A percentile compares a stretch with the other conserved stretches of the same genome.
Conservation (phyloP, 2,888 invertebrate genomes). For the Himalopsyche kuldschensis region DNA sequence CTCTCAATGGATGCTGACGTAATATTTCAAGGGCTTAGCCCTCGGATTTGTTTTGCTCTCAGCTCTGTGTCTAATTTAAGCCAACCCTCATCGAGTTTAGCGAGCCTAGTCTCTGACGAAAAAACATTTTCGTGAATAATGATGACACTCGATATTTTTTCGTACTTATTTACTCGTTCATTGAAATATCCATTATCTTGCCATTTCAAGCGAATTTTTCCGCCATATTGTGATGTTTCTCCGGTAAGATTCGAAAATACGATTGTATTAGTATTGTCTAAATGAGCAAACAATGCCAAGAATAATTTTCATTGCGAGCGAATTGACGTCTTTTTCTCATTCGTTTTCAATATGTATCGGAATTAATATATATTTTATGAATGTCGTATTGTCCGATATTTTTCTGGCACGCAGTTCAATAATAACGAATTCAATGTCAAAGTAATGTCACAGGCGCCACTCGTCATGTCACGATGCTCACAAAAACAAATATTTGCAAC, state of each 20-base stretch:
- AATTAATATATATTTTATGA: background rate
- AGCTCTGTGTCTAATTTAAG: background rate
- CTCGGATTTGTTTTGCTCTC: background rate
- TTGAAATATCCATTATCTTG: background rate
- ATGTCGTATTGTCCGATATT: background rate
- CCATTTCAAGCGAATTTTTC: background rate
- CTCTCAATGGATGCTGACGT: background rate
- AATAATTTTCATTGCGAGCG: background rate
- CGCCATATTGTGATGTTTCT: background rate
- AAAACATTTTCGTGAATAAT: background rate
- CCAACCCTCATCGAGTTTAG: background rate
- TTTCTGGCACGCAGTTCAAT: background rate
- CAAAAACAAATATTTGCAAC: background rate
- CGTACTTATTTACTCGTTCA: background rate
- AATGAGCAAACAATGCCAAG: background rate
- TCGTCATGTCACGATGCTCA: background rate
- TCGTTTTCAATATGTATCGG: background rate
- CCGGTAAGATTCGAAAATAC: background rate
- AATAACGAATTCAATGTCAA: slow-evolving; percentile 5
- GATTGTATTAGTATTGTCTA: background rate
- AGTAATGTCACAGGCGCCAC: slow-evolving; percentile 10
- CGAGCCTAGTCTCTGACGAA: background rate
- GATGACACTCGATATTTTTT: background rate
- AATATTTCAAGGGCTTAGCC: background rate
- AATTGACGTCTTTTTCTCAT: background rate